Evolutionary conservation across 2,888 invertebrate genomes (phyloP).

Genomic region (Eumacrocentrus americanus): DNA sequence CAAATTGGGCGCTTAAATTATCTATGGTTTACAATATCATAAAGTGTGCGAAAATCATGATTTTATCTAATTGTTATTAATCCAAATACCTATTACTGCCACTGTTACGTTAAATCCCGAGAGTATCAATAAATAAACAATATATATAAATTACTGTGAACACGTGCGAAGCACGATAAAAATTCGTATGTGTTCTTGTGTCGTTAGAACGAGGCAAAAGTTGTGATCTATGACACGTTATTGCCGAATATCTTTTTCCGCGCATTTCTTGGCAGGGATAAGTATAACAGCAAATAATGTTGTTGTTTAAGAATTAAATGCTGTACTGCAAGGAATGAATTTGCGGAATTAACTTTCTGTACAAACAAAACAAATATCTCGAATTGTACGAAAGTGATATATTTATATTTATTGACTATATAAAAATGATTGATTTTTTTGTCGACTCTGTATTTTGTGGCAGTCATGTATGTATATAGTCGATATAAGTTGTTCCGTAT

Average conservation of each 20-base stretch:
- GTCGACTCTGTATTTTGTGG: background rate
- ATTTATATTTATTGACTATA: slow-evolving; percentile 2
- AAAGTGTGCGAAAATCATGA: slow-evolving; percentile 26
- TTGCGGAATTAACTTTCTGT: too few species aligned
- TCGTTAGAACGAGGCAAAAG: background rate
- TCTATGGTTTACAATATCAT: slow-evolving; percentile 7
- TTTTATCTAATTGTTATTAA: slow-evolving; percentile 34
- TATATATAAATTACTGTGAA: slow-evolving; percentile 1
- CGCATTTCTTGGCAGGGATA: background rate
- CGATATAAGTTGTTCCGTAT: slow-evolving; percentile 14
- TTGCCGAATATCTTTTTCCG: slow-evolving; percentile 8
- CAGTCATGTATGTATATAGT: slow-evolving; percentile 19
- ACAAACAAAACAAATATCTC: background rate
- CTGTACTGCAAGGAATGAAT: background rate
- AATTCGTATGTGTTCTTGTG: background rate
- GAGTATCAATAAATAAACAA: slow-evolving; percentile 30
- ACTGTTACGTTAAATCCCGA: slow-evolving; percentile 39
- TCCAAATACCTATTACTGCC: slow-evolving; percentile 41
- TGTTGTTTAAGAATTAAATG: too few species aligned
- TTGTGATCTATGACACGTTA: too few species aligned
- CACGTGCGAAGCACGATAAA: background rate
- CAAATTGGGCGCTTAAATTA: background rate
- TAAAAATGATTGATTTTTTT: slow-evolving; percentile 9
- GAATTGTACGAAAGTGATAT: background rate
- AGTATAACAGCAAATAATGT: too few species aligned